These are phyloP conservation scores for Nemopilema nomurai DNA, from an alignment of 30 jellyfish, hydroid and myxozoan species.

Conservation along the genomic window DNA sequence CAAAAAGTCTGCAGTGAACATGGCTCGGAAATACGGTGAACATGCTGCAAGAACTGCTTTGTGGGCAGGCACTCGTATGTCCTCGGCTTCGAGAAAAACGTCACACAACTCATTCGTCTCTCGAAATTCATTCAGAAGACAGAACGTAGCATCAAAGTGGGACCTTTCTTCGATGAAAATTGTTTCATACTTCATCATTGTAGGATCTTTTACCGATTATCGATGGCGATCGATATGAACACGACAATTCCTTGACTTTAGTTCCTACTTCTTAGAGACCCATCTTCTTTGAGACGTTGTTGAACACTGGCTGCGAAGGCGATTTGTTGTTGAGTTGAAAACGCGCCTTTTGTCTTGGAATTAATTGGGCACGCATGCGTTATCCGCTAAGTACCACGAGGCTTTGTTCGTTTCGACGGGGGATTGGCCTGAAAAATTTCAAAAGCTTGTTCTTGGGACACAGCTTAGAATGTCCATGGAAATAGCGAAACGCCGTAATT, in stretches of 20 bases:
- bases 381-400: background rate
- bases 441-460: no score
- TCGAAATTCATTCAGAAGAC: conserved; percentile 84
- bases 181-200: conserved; percentile 75
- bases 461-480: no score
- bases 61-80: conserved; percentile 80
- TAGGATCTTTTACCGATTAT: background rate
- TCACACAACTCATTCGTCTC: conserved; percentile 91
- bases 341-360: conserved; percentile 28
- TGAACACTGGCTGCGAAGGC: conserved; percentile 2
- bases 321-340: background rate
- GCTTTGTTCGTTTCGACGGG: conserved; percentile 38
- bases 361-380: conserved; percentile 36
- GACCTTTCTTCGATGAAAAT: conserved; percentile 55
- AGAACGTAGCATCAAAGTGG: conserved; percentile 65
- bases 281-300: background rate
- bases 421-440: no score
- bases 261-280: conserved; percentile 2
- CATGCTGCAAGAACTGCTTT: conserved; percentile 93
- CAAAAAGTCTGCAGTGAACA: conserved; percentile 86
- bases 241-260: background rate
- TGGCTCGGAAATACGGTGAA: conserved; percentile 95
- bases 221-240: background rate
- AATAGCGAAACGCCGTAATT: no score
- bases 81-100: conserved; percentile 73